Base-by-base conservation (phyloP, 2,888 invertebrate species). In the Lasioglossum oenotherae region DNA sequence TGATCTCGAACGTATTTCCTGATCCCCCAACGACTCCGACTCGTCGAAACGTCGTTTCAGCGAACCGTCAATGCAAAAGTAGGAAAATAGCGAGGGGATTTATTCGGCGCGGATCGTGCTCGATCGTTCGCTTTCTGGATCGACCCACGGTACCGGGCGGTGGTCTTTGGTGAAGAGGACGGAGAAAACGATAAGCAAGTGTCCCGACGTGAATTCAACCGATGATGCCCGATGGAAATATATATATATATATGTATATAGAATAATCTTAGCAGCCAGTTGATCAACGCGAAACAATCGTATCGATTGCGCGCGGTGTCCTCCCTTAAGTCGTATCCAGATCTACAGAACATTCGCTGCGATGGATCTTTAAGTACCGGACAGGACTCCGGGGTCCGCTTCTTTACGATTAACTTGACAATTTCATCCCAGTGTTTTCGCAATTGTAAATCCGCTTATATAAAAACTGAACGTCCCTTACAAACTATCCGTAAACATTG, bases 61-160 rank as follows among this genome's bases (percentile, higher is more conserved):
- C 76, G 84, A 85, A 82, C 85, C 80, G 90, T 82, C 38, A 81
- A 91, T 92, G 92, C 89, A 93, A 93, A 93, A 93, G 92, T 93
- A 93, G 91, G 93, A 93, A 93, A 93, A 93, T 92, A 93, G 91
- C 92, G 89, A 89, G 89, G 89, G 87, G 71, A 71, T 71, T 71
- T 69, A 72, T 84, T 86, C 85, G 78, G 82, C 79, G 83, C 74
- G 74, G 53, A 67, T 84, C 74, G 74, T 78, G 72, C 71, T 57
- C 78, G 53, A 82, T 69, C 44, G 53, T 78, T 41, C 14, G 74
- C 80, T 44, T 67, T 67, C 44, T 27, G 46, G 44, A 67, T 60
- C 41, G 80, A 78, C 41, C 60, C 77, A 57, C 72, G 78, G 46
- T 60, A 5, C 38, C 41, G 8, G n/a, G 71, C 74, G 69, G 27